These are phyloP conservation scores for Drosophila saltans DNA, from an alignment of 1,140 invertebrate species.

Conservation along the genomic window DNA sequence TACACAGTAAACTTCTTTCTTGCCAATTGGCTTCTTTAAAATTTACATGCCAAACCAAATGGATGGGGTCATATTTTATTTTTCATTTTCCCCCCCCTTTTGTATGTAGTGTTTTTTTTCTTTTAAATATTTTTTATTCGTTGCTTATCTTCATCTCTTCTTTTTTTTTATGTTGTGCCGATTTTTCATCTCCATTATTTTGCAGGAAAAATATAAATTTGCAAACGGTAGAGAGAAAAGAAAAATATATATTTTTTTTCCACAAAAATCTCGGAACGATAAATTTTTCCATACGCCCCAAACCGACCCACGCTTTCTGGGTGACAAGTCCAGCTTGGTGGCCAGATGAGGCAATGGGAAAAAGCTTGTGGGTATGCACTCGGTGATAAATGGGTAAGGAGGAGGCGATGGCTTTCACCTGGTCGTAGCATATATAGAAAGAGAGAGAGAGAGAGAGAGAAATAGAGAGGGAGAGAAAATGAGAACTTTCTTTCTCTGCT, in stretches of 20 bases:
- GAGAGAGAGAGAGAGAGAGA: neutral
- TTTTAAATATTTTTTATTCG: slow-evolving; percentile 40
- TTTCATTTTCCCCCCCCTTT: slow-evolving; percentile 25
- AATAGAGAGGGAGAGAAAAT: neutral
- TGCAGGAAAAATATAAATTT: slow-evolving; percentile 78
- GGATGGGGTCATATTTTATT: slow-evolving; percentile 60
- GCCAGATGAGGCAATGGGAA: neutral
- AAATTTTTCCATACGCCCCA: slow-evolving; percentile 60
- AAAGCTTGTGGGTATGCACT: slow-evolving; percentile 15
- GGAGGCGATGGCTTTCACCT: slow-evolving; percentile 71
- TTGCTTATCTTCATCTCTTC: slow-evolving; percentile 8
- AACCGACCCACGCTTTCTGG: slow-evolving; percentile 20
- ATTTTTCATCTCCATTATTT: slow-evolving; percentile 80
- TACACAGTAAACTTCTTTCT: slow-evolving; percentile 26
- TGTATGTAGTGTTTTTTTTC: slow-evolving; percentile 9
- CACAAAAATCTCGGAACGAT: slow-evolving; percentile 70
- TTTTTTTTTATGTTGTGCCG: slow-evolving; percentile 48
- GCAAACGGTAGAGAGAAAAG: slow-evolving; percentile 56
- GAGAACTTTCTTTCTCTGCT: slow-evolving; percentile 55
- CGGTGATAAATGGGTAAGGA: slow-evolving; percentile 74
- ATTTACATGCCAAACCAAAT: slow-evolving; percentile 50
- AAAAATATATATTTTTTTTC: slow-evolving; percentile 67
- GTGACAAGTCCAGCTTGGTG: slow-evolving; percentile 70
- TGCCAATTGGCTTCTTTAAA: slow-evolving; percentile 51
- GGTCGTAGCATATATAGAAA: slow-evolving; percentile 13